Conservation (phyloP, 2,888 invertebrate species). For the Epsilonema sp. region DNA sequence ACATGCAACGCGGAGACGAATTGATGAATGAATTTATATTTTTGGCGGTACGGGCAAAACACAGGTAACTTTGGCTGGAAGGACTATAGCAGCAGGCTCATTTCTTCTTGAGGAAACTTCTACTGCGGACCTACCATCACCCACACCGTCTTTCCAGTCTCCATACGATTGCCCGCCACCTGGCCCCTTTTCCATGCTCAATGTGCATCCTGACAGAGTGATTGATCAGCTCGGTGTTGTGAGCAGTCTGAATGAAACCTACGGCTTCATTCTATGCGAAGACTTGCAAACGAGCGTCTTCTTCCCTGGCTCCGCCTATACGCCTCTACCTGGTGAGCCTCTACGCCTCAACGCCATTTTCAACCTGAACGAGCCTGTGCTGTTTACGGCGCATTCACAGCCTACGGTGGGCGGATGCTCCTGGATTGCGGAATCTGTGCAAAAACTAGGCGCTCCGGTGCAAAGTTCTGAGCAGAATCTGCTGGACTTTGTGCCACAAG, state of each 20-base stretch:
- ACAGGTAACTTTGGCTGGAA: too few species aligned
- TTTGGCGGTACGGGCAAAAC: too few species aligned
- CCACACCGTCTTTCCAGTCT: too few species aligned
- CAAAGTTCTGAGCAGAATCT: background rate
- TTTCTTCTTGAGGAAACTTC: too few species aligned
- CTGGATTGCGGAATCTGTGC: background rate
- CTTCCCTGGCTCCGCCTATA: slow-evolving; percentile 4
- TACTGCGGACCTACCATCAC: too few species aligned
- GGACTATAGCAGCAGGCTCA: too few species aligned
- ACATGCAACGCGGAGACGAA: too few species aligned
- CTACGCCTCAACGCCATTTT: background rate
- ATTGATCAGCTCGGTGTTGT: background rate
- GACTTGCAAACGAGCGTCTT: background rate
- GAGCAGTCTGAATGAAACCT: background rate
- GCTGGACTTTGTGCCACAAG: background rate
- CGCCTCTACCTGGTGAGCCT: background rate
- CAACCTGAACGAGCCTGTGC: background rate
- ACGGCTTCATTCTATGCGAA: slow-evolving; percentile 1
- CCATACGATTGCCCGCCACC: too few species aligned
- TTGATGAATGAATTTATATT: too few species aligned
- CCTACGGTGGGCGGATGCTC: background rate
- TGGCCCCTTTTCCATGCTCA: too few species aligned
- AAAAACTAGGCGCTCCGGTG: background rate
- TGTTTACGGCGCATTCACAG: background rate
- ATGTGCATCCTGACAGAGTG: too few species aligned